A percentile compares a stretch with the other conserved stretches of the same genome.
Evolutionary conservation across 2,888 invertebrate species (phyloP).

Genomic region (Tipula lateralis): DNA sequence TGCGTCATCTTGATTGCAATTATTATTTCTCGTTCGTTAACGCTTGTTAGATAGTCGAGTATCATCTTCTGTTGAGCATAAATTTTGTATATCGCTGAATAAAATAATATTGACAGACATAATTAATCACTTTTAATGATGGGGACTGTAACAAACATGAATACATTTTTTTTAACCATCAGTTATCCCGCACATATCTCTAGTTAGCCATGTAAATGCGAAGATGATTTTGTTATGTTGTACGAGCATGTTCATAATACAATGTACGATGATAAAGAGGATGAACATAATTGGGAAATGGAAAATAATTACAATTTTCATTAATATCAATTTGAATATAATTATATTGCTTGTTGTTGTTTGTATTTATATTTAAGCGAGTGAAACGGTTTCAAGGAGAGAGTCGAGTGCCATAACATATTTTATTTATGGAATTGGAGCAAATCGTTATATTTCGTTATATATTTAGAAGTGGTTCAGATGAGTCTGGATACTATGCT

Average conservation of each 20-base stretch:
- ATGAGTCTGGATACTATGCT: no score
- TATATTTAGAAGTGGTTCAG: no score
- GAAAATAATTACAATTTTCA: not conserved
- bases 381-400: no score
- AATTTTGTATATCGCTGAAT: not conserved
- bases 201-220: not conserved
- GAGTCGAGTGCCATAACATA: no score
- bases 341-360: not conserved
- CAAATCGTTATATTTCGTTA: no score
- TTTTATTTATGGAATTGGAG: no score
- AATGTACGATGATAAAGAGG: not conserved
- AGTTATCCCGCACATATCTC: not conserved
- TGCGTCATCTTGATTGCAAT: not conserved
- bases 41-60: not conserved
- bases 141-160: not conserved
- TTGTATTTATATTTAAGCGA: no score
- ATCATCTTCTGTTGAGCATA: not conserved
- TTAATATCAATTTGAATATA: not conserved
- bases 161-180: not conserved
- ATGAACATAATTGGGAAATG: not conserved
- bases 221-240: not conserved
- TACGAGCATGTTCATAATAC: not conserved
- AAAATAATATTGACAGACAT: not conserved
- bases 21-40: not conserved
- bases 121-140: constrained; percentile 13